Percentiles rank a stretch among this genome's conserved stretches.
Conservation (phyloP, 2,888 invertebrate genomes). For the Caenorhabditis plicata region DNA sequence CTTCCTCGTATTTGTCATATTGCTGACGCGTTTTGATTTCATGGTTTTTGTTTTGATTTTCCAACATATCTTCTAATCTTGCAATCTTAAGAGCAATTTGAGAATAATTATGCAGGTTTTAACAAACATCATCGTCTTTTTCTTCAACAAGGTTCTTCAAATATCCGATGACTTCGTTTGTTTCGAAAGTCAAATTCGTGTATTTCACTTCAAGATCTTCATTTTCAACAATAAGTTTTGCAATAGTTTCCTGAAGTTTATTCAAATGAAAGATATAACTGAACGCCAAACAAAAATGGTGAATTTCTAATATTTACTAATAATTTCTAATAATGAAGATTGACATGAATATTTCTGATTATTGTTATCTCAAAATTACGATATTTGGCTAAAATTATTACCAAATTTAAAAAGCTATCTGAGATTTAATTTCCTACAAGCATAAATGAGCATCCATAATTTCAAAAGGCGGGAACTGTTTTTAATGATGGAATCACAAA, state of each 20-base stretch:
- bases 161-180: constrained; percentile 42
- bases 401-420: background rate
- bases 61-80: constrained; percentile 30
- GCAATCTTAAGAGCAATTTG: constrained; percentile 8
- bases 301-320: no score
- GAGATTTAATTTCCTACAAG: no score
- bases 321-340: no score
- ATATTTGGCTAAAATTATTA: background rate
- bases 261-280: background rate
- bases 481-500: no score
- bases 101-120: background rate
- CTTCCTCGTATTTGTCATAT: constrained; percentile 10
- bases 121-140: constrained; percentile 22
- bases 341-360: no score
- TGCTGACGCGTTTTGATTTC: constrained; percentile 8
- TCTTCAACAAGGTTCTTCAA: constrained; percentile 28
- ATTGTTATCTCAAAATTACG: no score
- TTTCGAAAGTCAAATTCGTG: constrained; percentile 37
- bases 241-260: constrained; percentile 28
- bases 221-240: constrained; percentile 33
- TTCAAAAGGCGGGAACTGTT: no score
- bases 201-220: constrained; percentile 27
- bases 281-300: background rate
- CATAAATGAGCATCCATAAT: no score
- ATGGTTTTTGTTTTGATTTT: constrained; percentile 11